These are phyloP conservation scores for Xanthia togata DNA, from an alignment of 2,888 invertebrate species.

Conservation along the genomic window DNA sequence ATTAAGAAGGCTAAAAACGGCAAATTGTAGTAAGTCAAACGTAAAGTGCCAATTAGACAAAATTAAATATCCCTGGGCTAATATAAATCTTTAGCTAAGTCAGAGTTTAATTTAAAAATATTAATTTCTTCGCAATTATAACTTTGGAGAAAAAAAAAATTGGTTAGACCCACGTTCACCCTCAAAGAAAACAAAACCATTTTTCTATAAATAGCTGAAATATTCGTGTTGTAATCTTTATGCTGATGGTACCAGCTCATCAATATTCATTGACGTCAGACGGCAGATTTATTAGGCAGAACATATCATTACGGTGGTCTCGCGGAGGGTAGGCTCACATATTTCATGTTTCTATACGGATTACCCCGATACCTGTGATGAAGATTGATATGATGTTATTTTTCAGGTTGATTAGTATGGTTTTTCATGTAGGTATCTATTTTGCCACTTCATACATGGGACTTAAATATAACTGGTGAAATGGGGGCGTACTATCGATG, in stretches of 20 bases:
- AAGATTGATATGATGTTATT: constrained; percentile 67
- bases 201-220: constrained; percentile 15
- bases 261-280: constrained; percentile 83
- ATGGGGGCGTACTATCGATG: too few species aligned
- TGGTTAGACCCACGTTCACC: neutral
- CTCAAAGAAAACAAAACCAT: constrained; percentile 25
- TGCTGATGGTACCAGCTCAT: constrained; percentile 69
- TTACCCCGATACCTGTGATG: constrained; percentile 69
- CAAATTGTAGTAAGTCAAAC: too few species aligned
- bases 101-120: too few species aligned
- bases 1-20: too few species aligned
- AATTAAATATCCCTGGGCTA: too few species aligned
- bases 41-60: too few species aligned
- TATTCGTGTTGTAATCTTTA: constrained; percentile 55
- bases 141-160: too few species aligned
- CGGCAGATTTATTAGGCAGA: constrained; percentile 79
- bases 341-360: constrained; percentile 66
- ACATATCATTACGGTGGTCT: constrained; percentile 74
- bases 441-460: too few species aligned
- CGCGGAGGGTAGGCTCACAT: constrained; percentile 60
- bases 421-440: neutral
- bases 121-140: too few species aligned
- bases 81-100: neutral
- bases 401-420: constrained; percentile 51
- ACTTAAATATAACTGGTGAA: too few species aligned